Evolutionary conservation across 2,888 invertebrate genomes (phyloP), one percentile per base, ranked within the genome.

Genomic region (Phyllotreta striolata): DNA sequence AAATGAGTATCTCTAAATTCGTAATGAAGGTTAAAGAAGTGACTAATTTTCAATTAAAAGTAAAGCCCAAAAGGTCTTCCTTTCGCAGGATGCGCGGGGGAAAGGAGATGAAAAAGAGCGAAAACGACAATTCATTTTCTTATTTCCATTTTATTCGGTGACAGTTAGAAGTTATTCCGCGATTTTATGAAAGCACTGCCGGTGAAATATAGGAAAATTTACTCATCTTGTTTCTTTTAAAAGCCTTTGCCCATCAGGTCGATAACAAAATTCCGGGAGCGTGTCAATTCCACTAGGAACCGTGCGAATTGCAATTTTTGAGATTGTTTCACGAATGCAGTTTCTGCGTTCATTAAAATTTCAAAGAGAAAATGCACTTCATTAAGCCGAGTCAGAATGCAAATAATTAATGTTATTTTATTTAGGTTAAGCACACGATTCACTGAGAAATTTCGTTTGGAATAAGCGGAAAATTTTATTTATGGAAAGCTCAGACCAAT

Each of bases 121-220:
- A 75, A 76, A 74, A 74, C 74, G 75, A 74, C 76, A 76, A 75
- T 76, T 77, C 75, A 74, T 77, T 77, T 75, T 76, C 76, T 75
- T 76, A 73, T 74, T 76, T 47, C 58, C 74, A 67, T 74, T 75
- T 73, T 72, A 76, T 76, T 75, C 73, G 73, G 72, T 77, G 76
- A 76, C 77, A 73, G 73, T 66, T 69, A 72, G 72, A 76, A 76
- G 75, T 75, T 76, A 77, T 76, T 76, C 73, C 74, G 62, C 70
- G 76, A 76, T 76, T 76, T 76, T 75, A 73, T 75, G 73, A 71
- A 75, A 73, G 72, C 72, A 67, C 70, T 62, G 62, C 62, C 59
- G 57, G 58, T 57, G 62, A 54, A 61, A 60, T 51, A 56, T 54
- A 56, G 64, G 43, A 74, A 75, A 75, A 75, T 76, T 75, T 74